phyloP scores from a whole-genome alignment of 2,113 vertebrate species.

The Alouatta palliata region DNA sequence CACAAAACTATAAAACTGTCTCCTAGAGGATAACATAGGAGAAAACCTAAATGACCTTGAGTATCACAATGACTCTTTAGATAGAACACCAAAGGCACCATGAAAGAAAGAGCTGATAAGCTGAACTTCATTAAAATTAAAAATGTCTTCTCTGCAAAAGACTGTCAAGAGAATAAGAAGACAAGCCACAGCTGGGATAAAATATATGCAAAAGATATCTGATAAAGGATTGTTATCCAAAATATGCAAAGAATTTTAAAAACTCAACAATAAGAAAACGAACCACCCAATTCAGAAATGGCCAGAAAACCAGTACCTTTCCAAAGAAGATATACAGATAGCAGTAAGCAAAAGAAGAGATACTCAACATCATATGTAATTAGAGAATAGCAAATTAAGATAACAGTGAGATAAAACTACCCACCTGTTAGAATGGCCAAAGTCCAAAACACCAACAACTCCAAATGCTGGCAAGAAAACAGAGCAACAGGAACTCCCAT shows the following conservation, averaged over 20 bases:
- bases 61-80: neutral
- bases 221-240: neutral
- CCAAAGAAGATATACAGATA: neutral
- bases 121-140: conserved; percentile 30
- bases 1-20: neutral
- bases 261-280: neutral
- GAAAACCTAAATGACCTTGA: neutral
- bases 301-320: neutral
- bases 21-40: neutral
- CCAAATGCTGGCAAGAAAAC: neutral
- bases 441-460: neutral
- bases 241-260: neutral
- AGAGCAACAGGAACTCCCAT: neutral
- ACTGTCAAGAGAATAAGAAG: neutral
- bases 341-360: neutral
- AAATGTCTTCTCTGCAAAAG: neutral
- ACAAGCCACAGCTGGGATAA: neutral
- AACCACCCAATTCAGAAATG: neutral
- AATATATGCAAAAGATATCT: neutral
- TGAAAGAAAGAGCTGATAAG: neutral
- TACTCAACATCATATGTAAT: neutral
- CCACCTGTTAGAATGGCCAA: neutral
- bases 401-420: neutral
- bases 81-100: neutral
- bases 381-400: neutral